These are phyloP conservation scores for Frankliniella intonsa DNA, from an alignment of 2,888 invertebrate genomes.

Conservation along the genomic window DNA sequence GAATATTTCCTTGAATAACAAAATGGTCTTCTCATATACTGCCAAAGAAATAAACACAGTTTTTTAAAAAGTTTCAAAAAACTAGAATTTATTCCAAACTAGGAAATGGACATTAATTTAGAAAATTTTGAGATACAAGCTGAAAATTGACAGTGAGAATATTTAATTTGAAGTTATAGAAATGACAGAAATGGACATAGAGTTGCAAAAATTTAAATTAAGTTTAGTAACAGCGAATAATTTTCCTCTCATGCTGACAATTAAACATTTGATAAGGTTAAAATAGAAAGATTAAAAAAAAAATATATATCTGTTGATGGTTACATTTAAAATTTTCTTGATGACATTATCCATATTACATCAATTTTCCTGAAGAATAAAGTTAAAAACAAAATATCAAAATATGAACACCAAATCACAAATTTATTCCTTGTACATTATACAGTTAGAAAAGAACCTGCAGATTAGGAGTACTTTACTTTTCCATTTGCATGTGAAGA, in stretches of 20 bases:
- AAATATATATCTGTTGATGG: not conserved
- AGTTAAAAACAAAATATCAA: slow-evolving; percentile 13
- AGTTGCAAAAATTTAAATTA: not conserved
- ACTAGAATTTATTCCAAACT: no score
- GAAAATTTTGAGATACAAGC: no score
- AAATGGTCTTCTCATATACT: no score
- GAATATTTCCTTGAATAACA: no score
- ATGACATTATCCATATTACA: not conserved
- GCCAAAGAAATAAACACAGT: no score
- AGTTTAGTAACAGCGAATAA: not conserved
- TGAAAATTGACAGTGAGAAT: no score
- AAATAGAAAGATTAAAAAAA: not conserved
- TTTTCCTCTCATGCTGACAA: slow-evolving; percentile 8
- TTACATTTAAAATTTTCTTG: not conserved
- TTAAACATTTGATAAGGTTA: not conserved
- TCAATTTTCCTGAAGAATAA: not conserved
- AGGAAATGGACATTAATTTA: no score
- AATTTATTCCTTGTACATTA: slow-evolving; percentile 27
- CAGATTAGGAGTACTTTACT: slow-evolving; percentile 58
- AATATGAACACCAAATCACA: slow-evolving; percentile 27
- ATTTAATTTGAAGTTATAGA: no score
- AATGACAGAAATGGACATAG: no score
- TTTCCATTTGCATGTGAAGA: slow-evolving; percentile 52
- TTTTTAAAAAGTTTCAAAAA: no score
- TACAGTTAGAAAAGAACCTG: slow-evolving; percentile 33